These are phyloP conservation scores for Helobdella robusta DNA, from an alignment of 2,888 invertebrate genomes.

Conservation along the genomic window DNA sequence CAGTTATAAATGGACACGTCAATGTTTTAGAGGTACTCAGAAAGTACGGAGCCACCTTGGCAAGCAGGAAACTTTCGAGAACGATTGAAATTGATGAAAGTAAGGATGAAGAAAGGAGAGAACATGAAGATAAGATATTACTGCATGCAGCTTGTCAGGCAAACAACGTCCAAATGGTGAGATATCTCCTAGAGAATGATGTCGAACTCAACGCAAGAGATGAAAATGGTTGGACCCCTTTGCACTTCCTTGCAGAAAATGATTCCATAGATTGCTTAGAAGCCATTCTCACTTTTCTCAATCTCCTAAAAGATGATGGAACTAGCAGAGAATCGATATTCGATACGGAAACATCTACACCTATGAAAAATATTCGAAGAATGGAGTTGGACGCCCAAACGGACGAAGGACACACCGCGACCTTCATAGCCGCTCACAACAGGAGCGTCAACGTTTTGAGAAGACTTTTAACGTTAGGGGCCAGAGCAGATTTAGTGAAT, in stretches of 20 bases:
- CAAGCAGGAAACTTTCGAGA: not conserved
- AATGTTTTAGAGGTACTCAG: not conserved
- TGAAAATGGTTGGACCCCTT: slow-evolving; percentile 34
- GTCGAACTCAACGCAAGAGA: slow-evolving; percentile 33
- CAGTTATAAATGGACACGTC: slow-evolving; percentile 34
- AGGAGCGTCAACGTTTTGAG: slow-evolving; percentile 27
- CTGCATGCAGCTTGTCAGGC: slow-evolving; percentile 34
- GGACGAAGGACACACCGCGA: slow-evolving; percentile 32
- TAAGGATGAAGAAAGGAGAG: slow-evolving; percentile 15
- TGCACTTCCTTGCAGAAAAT: slow-evolving; percentile 35
- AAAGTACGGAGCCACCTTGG: not conserved
- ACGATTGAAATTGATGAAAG: not conserved
- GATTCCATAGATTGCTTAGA: slow-evolving; percentile 30
- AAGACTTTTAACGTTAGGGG: slow-evolving; percentile 25
- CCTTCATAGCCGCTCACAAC: slow-evolving; percentile 33
- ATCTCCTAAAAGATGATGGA: not conserved
- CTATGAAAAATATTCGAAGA: not conserved
- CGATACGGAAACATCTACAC: not conserved
- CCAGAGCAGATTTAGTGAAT: slow-evolving; percentile 33
- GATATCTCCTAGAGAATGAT: slow-evolving; percentile 27
- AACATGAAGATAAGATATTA: slow-evolving; percentile 28
- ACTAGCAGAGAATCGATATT: too few species aligned
- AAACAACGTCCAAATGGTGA: slow-evolving; percentile 27
- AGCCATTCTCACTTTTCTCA: slow-evolving; percentile 23
- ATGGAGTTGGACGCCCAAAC: slow-evolving; percentile 31